Conservation (phyloP, 2,797 vertebrate species). For the Botia kubotai region DNA sequence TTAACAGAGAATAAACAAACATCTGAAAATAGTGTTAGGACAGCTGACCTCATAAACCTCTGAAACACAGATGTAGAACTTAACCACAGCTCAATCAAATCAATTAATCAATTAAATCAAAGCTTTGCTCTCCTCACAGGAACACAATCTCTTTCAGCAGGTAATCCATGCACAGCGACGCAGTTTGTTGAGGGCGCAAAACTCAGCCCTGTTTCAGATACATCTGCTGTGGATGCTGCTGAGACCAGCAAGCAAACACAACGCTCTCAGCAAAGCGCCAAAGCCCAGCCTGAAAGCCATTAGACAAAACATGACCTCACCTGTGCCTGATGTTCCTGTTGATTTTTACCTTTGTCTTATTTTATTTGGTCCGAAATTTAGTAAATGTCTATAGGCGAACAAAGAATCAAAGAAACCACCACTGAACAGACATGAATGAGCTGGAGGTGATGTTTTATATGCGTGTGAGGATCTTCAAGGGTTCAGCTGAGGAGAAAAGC, state of each 20-base stretch:
- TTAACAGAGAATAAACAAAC: background rate
- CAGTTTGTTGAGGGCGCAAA: constrained; percentile 24
- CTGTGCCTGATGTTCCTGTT: background rate
- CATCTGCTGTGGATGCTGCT: constrained; percentile 29
- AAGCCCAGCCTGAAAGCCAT: constrained; percentile 9
- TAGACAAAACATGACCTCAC: background rate
- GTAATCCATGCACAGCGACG: background rate
- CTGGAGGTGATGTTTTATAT: constrained; percentile 7
- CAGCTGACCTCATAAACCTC: background rate
- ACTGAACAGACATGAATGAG: constrained; percentile 12
- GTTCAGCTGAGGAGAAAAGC: background rate
- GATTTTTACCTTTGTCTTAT: background rate
- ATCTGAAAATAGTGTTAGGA: background rate
- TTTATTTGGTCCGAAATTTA: background rate
- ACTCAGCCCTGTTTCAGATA: constrained; percentile 40
- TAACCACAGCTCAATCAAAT: background rate
- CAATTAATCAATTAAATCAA: no score
- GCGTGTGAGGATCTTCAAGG: background rate
- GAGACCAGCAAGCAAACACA: background rate
- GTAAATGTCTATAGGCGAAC: background rate
- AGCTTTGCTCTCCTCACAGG: background rate
- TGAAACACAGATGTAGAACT: background rate
- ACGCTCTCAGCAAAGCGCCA: constrained; percentile 12
- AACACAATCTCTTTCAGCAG: background rate
- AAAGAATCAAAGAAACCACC: constrained; percentile 23